Conservation (phyloP, 2,113 vertebrate genomes). For the Callocephalon fimbriatum region DNA sequence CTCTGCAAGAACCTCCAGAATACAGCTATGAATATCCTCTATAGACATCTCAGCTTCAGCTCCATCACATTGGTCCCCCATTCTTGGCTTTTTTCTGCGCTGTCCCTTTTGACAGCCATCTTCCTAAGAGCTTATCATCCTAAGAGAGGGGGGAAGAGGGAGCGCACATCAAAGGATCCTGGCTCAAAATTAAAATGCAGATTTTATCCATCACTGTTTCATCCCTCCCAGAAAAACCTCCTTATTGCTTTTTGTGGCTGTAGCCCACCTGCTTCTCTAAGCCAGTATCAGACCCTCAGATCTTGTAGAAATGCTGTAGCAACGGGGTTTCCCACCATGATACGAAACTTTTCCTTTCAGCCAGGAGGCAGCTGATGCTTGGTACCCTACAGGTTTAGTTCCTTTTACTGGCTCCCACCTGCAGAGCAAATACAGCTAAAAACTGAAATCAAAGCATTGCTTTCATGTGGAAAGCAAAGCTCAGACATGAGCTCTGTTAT, state of each 20-base stretch:
- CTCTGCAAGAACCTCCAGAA: too few species aligned
- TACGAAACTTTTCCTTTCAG: neutral
- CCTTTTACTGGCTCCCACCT: neutral
- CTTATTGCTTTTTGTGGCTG: neutral
- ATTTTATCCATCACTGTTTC: neutral
- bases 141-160: neutral
- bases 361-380: neutral
- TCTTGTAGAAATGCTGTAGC: neutral
- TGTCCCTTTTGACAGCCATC: neutral
- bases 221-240: neutral
- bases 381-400: neutral
- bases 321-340: neutral
- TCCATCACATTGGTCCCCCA: too few species aligned
- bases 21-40: too few species aligned
- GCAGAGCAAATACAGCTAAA: conserved; percentile 6
- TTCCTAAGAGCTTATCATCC: neutral
- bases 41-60: too few species aligned
- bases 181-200: neutral
- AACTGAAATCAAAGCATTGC: conserved; percentile 10
- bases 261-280: neutral
- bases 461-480: conserved; percentile 2
- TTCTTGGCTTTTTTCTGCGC: neutral
- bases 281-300: neutral
- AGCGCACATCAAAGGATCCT: neutral
- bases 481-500: neutral